These are phyloP conservation scores for Onychostoma macrolepis DNA, from an alignment of 2,113 vertebrate genomes.

Conservation along the genomic window DNA sequence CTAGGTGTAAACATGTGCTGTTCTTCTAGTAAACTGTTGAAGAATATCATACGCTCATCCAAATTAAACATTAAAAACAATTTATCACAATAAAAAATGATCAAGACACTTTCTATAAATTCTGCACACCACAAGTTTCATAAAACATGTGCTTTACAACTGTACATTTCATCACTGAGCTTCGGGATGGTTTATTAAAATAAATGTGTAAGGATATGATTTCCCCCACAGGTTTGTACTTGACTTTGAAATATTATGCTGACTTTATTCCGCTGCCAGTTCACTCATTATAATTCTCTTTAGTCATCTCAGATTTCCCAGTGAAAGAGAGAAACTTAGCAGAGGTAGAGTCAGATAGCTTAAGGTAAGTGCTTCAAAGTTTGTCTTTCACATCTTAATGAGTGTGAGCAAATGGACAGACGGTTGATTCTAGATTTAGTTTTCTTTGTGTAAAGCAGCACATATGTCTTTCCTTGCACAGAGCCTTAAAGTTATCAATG, in stretches of 20 bases:
- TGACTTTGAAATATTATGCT: constrained; percentile 22
- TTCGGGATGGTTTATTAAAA: not conserved
- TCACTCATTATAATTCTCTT: constrained; percentile 36
- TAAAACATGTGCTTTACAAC: constrained; percentile 9
- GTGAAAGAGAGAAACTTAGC: not conserved
- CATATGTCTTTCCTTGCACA: not conserved
- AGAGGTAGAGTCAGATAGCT: not conserved
- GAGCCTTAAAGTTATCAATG: not conserved
- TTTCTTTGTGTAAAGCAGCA: not conserved
- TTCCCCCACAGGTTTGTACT: constrained; percentile 22
- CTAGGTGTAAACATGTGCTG: not conserved
- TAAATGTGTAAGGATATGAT: constrained; percentile 28
- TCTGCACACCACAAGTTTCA: constrained; percentile 1
- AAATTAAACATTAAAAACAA: not conserved
- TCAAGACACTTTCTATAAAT: not conserved
- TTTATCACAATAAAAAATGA: constrained; percentile 19
- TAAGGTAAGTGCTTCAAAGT: not conserved
- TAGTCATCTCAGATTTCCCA: constrained; percentile 19
- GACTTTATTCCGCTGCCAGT: not conserved
- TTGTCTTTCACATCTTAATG: not conserved
- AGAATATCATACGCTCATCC: not conserved
- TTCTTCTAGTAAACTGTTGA: not conserved
- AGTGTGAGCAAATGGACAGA: not conserved
- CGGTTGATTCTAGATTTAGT: not conserved
- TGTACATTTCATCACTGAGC: not conserved